Evolutionary conservation across 1,140 invertebrate genomes (phyloP).

Genomic region (Heliconius eleuchia): DNA sequence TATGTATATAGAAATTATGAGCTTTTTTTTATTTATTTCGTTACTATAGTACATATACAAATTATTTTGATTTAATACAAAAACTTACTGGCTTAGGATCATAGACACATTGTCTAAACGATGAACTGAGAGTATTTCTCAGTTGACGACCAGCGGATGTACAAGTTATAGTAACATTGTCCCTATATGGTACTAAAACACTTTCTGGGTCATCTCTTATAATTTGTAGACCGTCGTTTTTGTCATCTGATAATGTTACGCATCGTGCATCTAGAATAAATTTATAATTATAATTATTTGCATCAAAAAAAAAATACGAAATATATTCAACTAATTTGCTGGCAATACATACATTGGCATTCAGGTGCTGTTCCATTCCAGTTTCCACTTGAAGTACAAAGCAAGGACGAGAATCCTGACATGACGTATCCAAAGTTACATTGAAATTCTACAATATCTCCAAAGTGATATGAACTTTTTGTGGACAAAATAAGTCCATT

Average conservation of each 20-base stretch:
- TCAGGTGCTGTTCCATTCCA: constrained; percentile 97
- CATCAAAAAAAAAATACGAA: neutral
- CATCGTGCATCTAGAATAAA: constrained; percentile 90
- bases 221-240: constrained; percentile 91
- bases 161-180: constrained; percentile 94
- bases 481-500: constrained; percentile 95
- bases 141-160: constrained; percentile 88
- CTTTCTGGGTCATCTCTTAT: constrained; percentile 89
- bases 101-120: constrained; percentile 96
- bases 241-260: constrained; percentile 93
- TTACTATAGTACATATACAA: neutral
- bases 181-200: constrained; percentile 92
- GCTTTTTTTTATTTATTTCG: too few species aligned
- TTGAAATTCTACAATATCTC: constrained; percentile 94
- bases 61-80: neutral
- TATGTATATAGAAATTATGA: neutral
- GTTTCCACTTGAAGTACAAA: constrained; percentile 93
- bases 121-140: constrained; percentile 89
- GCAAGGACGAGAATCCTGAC: constrained; percentile 90
- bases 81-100: constrained; percentile 91
- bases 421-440: constrained; percentile 98
- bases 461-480: constrained; percentile 92
- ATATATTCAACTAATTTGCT: neutral
- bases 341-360: constrained; percentile 90
- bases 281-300: constrained; percentile 9